Evolutionary conservation across 1,140 invertebrate species (phyloP), one percentile per base, ranked within the genome.

Genomic region (Glomeris maerens): DNA sequence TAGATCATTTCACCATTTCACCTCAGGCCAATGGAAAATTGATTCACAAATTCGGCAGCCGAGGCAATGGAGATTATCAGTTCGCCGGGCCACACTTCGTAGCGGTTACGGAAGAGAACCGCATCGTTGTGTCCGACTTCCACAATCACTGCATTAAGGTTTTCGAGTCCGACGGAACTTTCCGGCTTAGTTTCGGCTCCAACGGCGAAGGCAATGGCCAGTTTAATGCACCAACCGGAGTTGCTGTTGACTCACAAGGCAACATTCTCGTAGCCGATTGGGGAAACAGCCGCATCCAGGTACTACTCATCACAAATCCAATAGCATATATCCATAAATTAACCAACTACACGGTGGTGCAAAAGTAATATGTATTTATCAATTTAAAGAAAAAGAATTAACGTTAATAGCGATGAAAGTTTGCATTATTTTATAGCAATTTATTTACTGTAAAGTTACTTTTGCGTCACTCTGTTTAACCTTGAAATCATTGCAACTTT

Each of bases 21-120:
- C n/a, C n/a, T n/a, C 68, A 72, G 55, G 62, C 66, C 21, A 72
- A 71, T 59, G 73, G 74, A 2, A 64, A 68, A 61, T 47, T 70
- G 1, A 27, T 69, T 10, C 57, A 60, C 31, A 65, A 66, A 52
- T 69, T 71, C 55, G 69, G 62, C 50, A 62, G 60, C 40, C 50
- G 65, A 14, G 68, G 64, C 13, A 62, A 59, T 40, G 62, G 61
- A 27, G 59, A 70, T 27, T 63, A 67, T 39, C 70, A 76, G 55
- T 73, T 77, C 60, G 74, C 75, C 22, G 75, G 75, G 21, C 75
- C 75, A 10, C 75, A 77, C 59, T 77, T 74, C 60, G 70, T 73
- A 14, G 72, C 74, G 20, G 67, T 76, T 23, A 74, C 72, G 57
- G 63, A 64, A 27, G 66, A 65, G 58, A 68, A 66, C 27, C 68